These are phyloP conservation scores for Dendronephthya gigantea DNA, from an alignment of 64 coral and sea anemone species.

Conservation along the genomic window DNA sequence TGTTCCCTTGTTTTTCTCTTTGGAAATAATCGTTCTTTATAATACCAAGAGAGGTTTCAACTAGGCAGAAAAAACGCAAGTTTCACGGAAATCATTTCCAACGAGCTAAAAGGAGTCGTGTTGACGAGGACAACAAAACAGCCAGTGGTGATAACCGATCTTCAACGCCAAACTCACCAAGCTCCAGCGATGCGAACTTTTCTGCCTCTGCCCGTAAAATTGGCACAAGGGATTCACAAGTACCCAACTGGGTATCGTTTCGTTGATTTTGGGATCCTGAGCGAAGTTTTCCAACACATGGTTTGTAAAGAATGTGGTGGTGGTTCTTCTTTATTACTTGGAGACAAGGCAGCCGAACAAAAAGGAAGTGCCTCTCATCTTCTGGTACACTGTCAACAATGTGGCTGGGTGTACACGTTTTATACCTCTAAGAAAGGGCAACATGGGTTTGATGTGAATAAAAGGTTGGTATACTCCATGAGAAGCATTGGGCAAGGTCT, in stretches of 20 bases:
- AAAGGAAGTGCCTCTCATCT: conserved; percentile 14
- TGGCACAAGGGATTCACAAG: background rate
- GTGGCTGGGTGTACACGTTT: background rate
- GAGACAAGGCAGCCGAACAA: background rate
- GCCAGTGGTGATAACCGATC: background rate
- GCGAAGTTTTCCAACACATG: conserved; percentile 11
- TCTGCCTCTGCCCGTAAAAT: background rate
- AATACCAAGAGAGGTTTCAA: conserved; percentile 5
- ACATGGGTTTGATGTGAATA: background rate
- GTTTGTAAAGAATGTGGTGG: conserved; percentile 14
- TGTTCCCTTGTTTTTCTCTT: background rate
- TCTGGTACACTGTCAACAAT: background rate
- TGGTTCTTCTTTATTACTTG: background rate
- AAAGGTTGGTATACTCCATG: background rate
- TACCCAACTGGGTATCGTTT: conserved; percentile 5
- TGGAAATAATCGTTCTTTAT: background rate
- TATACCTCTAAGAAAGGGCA: background rate
- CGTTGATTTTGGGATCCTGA: conserved; percentile 1
- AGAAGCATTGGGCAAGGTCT: background rate
- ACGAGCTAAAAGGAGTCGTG: background rate
- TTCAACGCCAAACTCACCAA: background rate
- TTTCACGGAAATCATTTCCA: background rate
- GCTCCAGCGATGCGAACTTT: background rate
- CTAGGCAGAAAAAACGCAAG: background rate
- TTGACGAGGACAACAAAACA: conserved; percentile 7